Conservation (phyloP, 1,140 invertebrate genomes). For the Ostrea denselamellosa region DNA sequence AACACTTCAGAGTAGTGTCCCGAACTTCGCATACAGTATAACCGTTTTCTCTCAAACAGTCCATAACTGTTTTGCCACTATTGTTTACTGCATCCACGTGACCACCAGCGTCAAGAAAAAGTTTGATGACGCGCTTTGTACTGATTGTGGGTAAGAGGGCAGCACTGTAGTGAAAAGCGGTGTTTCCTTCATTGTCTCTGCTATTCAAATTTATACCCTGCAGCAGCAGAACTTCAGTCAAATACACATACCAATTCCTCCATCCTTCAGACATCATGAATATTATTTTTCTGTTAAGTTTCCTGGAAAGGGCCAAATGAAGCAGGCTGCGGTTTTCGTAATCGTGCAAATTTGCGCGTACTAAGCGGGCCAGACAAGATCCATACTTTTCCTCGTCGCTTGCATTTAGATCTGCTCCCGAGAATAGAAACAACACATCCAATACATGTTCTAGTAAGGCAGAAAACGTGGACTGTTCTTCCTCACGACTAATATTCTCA, state of each 20-base stretch:
- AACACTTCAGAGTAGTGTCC: slow-evolving; percentile 23
- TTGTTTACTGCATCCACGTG: slow-evolving; percentile 20
- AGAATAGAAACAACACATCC: background rate
- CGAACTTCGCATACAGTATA: slow-evolving; percentile 23
- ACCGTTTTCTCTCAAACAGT: slow-evolving; percentile 10
- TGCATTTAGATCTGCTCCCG: background rate
- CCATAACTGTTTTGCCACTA: background rate
- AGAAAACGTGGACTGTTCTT: slow-evolving; percentile 18
- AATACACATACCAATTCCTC: slow-evolving; percentile 38
- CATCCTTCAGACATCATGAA: background rate
- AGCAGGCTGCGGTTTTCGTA: slow-evolving; percentile 8
- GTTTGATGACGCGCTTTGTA: background rate
- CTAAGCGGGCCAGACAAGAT: background rate
- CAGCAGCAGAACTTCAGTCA: slow-evolving; percentile 34
- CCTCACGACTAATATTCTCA: background rate
- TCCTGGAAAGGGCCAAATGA: background rate
- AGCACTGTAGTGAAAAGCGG: background rate
- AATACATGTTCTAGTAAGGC: background rate
- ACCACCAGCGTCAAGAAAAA: slow-evolving; percentile 15
- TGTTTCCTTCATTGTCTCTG: slow-evolving; percentile 2
- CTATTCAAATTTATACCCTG: slow-evolving; percentile 2
- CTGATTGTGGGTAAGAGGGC: background rate
- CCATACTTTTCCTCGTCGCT: background rate
- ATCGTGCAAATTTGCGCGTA: slow-evolving; percentile 12
- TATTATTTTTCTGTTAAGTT: slow-evolving; percentile 10